Conservation (phyloP, 1,140 invertebrate genomes). For the Drosophila murphyi region DNA sequence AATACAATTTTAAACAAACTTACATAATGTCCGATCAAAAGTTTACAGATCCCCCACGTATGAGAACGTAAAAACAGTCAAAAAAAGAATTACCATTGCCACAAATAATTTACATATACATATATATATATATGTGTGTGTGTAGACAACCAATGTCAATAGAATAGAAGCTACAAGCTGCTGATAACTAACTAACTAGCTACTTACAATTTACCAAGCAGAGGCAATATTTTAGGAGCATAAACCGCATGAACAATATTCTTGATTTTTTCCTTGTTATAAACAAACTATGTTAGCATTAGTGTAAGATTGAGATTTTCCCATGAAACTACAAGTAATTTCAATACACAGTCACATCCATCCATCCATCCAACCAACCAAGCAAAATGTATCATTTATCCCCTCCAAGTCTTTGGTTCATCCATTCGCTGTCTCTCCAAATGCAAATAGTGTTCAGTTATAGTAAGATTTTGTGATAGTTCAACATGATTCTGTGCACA, state of each 20-base stretch:
- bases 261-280: neutral
- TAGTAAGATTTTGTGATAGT: slow-evolving; percentile 73
- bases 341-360: neutral
- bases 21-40: slow-evolving; percentile 6
- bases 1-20: slow-evolving; percentile 25
- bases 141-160: slow-evolving; percentile 11
- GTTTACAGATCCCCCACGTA: slow-evolving; percentile 1
- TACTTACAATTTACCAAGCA: slow-evolving; percentile 48
- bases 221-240: slow-evolving; percentile 12
- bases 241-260: slow-evolving; percentile 1
- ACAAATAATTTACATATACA: neutral
- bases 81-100: slow-evolving; percentile 6
- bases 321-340: neutral
- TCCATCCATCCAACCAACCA: neutral
- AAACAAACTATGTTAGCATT: slow-evolving; percentile 7
- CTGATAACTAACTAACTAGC: slow-evolving; percentile 54
- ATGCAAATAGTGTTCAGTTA: slow-evolving; percentile 71
- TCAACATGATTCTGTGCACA: slow-evolving; percentile 62
- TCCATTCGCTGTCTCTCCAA: slow-evolving; percentile 48
- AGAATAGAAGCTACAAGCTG: slow-evolving; percentile 63
- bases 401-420: no score
- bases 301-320: neutral
- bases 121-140: neutral
- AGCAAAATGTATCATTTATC: no score
- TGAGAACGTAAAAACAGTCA: neutral